These are phyloP conservation scores for Tricholaema leucomelas DNA, from an alignment of 2,113 vertebrate genomes.

Conservation along the genomic window DNA sequence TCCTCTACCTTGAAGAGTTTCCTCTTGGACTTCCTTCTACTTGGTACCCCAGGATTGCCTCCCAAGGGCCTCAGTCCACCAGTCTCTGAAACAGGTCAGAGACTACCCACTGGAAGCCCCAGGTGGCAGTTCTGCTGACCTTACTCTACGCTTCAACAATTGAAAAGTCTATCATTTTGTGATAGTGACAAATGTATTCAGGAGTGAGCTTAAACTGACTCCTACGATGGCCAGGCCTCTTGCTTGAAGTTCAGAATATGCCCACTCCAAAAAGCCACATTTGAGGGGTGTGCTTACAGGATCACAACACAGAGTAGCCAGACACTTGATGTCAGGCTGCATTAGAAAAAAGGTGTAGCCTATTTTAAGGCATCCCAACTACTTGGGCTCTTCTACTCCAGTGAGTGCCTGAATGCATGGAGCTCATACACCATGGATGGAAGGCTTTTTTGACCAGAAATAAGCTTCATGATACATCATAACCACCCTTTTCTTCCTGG, in stretches of 20 bases:
- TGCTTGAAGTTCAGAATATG: not conserved
- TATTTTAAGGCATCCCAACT: not conserved
- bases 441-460: not conserved
- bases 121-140: no score
- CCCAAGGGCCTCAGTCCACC: no score
- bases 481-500: not conserved
- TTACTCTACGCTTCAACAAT: no score
- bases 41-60: no score
- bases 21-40: no score
- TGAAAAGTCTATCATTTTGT: no score
- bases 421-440: not conserved
- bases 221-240: not conserved
- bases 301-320: not conserved
- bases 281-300: not conserved
- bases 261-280: rapidly evolving
- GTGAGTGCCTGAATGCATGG: not conserved
- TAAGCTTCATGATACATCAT: not conserved
- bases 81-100: no score
- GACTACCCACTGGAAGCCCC: no score
- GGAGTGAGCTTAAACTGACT: not conserved
- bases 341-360: not conserved
- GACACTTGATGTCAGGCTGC: not conserved
- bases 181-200: not conserved
- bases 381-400: not conserved
- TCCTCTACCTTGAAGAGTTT: no score